Evolutionary conservation across 2,113 vertebrate species (phyloP).

Genomic region (Tragelaphus buxtoni): DNA sequence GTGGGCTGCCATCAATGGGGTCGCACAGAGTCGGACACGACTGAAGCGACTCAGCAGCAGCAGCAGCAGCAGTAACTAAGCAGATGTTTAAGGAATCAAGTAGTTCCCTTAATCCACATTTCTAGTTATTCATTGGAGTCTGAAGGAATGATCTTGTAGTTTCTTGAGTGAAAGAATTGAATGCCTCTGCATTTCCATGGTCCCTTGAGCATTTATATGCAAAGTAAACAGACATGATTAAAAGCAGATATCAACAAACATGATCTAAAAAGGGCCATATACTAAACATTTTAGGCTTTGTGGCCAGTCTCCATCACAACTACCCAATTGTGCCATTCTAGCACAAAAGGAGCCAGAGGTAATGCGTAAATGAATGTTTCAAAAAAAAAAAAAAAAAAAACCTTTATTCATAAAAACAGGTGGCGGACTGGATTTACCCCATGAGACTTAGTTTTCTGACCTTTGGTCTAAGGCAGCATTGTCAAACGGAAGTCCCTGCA

Average conservation of each 20-base stretch:
- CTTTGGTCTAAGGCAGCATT: neutral
- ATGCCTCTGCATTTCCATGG: neutral
- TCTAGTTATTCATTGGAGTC: neutral
- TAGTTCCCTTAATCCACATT: neutral
- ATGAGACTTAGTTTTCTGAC: neutral
- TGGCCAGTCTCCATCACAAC: neutral
- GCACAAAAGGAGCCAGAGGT: neutral
- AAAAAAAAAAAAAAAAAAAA: neutral
- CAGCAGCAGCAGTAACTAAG: neutral
- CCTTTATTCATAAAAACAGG: neutral
- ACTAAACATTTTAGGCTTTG: constrained; percentile 5
- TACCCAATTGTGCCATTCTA: neutral
- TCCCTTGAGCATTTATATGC: neutral
- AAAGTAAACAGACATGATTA: neutral
- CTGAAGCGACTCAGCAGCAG: too few species aligned
- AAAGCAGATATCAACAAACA: neutral
- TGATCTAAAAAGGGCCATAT: neutral
- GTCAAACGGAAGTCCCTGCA: neutral
- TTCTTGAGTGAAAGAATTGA: neutral
- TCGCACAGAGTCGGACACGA: too few species aligned
- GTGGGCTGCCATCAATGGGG: too few species aligned
- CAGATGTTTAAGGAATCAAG: neutral
- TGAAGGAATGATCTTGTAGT: neutral
- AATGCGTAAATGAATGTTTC: neutral
- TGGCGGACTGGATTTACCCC: neutral